Conservation (phyloP, 2,797 vertebrate genomes). For the Falco cherrug region DNA sequence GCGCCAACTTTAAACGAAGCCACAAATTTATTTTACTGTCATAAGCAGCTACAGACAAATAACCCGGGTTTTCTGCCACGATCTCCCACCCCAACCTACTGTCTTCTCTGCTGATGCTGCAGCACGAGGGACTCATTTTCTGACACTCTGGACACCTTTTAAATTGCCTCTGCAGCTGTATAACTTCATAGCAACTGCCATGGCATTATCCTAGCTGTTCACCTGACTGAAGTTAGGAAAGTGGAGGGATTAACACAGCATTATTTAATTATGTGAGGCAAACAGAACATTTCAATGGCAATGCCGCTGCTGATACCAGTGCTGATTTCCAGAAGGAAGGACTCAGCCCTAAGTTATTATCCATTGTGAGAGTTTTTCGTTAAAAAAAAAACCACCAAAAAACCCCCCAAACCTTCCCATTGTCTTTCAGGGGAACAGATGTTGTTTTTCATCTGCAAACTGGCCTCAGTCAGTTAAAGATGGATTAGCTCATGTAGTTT, state of each 20-base stretch:
- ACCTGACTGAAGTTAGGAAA: neutral
- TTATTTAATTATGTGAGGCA: neutral
- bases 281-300: neutral
- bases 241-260: neutral
- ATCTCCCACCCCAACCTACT: neutral
- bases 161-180: neutral
- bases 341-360: neutral
- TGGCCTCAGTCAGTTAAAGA: neutral
- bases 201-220: neutral
- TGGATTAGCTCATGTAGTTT: neutral
- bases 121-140: neutral
- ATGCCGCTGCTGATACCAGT: neutral
- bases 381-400: neutral
- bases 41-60: neutral
- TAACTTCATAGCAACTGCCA: neutral
- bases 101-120: neutral
- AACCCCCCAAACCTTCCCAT: neutral
- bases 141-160: neutral
- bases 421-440: neutral
- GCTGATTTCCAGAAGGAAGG: neutral
- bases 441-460: neutral
- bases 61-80: accelerated
- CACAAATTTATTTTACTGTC: neutral
- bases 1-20: neutral
- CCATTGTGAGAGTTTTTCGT: neutral